Conservation (phyloP, 2,888 invertebrate genomes). For the Caenorhabditis macrosperma region DNA sequence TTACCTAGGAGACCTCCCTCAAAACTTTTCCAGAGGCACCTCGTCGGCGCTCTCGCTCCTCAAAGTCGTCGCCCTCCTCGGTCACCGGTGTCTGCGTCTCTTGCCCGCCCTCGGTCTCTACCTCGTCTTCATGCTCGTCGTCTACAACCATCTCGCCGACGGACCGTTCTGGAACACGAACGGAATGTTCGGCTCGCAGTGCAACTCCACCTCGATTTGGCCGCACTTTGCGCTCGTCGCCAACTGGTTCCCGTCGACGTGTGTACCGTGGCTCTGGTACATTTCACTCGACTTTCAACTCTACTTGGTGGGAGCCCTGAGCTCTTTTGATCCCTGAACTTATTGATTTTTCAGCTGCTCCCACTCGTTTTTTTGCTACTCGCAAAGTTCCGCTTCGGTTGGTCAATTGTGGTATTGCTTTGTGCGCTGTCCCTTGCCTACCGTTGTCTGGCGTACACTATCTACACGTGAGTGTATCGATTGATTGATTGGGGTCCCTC, state of each 20-base stretch:
- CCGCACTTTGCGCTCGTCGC: conserved; percentile 67
- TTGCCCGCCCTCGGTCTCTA: conserved; percentile 56
- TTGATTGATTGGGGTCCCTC: background rate
- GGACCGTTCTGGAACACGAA: conserved; percentile 65
- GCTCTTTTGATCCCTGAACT: background rate
- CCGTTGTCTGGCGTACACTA: conserved; percentile 24
- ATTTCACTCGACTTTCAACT: conserved; percentile 72
- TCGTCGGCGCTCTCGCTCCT: background rate
- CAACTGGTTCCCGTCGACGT: conserved; percentile 68
- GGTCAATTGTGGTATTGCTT: conserved; percentile 3
- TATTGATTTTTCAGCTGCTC: conserved; percentile 50
- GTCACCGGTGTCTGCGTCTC: conserved; percentile 57
- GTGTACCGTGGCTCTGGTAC: conserved; percentile 76
- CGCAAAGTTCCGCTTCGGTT: conserved; percentile 16
- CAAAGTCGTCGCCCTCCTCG: conserved; percentile 1
- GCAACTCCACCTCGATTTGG: conserved; percentile 56
- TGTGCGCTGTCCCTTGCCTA: conserved; percentile 34
- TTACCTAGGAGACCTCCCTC: no score
- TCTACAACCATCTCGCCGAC: conserved; percentile 61
- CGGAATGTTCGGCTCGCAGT: conserved; percentile 70
- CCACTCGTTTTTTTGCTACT: conserved; percentile 52
- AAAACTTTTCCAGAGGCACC: conserved; percentile 22
- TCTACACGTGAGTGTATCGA: conserved; percentile 26
- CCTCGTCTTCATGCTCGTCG: conserved; percentile 50
- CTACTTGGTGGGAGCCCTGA: conserved; percentile 57